Percentiles rank a stretch among this genome's conserved stretches.
Evolutionary conservation across 2,888 invertebrate species (phyloP).

Genomic region (Calameuta pallipes): DNA sequence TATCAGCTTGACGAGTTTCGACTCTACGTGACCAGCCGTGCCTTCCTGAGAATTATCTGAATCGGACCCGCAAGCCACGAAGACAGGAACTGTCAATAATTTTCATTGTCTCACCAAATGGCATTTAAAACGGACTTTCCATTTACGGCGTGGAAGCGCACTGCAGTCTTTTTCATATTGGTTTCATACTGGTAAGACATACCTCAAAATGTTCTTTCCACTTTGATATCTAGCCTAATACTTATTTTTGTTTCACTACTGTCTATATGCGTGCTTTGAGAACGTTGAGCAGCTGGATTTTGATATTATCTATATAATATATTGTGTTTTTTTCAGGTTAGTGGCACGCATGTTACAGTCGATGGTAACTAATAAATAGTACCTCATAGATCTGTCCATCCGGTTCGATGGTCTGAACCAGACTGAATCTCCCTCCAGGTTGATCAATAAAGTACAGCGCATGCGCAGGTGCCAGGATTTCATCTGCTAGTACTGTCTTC

Average conservation of each 20-base stretch:
- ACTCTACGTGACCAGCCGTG: not conserved
- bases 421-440: slow-evolving; percentile 45
- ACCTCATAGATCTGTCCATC: slow-evolving; percentile 41
- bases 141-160: not conserved
- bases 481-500: not conserved
- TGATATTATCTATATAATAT: not conserved
- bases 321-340: not conserved
- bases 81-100: not conserved
- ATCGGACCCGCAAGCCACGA: not conserved
- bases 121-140: not conserved
- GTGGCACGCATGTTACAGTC: not conserved
- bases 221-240: not conserved
- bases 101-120: not conserved
- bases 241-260: not conserved
- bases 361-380: not conserved
- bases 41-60: not conserved
- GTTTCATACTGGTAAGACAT: not conserved
- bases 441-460: slow-evolving; percentile 52
- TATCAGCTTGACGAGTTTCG: not conserved
- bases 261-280: not conserved
- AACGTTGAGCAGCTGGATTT: not conserved
- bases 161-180: not conserved
- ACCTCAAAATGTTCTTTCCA: not conserved
- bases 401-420: slow-evolving; percentile 46
- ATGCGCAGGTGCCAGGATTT: slow-evolving; percentile 34